Base-by-base conservation (phyloP, 37 sponge, comb jelly and placozoan species). In the Beroe forskalii region DNA sequence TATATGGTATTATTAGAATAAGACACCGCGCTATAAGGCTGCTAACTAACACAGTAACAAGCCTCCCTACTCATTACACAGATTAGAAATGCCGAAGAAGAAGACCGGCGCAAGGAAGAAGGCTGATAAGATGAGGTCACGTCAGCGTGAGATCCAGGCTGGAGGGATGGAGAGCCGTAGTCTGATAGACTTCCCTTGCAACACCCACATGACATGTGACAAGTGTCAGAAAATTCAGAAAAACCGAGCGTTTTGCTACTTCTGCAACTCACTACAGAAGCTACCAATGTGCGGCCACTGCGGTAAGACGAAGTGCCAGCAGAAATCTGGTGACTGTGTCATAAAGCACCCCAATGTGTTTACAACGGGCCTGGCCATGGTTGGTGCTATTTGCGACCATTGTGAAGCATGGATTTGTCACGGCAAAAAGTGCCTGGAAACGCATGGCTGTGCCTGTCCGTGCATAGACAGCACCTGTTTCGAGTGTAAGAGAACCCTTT, bases 321-420 rank as follows among this genome's bases (percentile, higher is more conserved):
- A 93, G 24, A 98, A 96, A 60, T 36, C 93, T 33, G 99, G 99
- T 23, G 99, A 99, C 90, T 99, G 99, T 91, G 92, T 95, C 1
- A 93, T 99, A 39, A 99, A 94, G 89, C 99, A 99, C 69, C 92
- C 93, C 0, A 91, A 91, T 4, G n/a, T 40, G 0, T 94, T 92
- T 89, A 93, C 94, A 17, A 95, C 95, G 44, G 99, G 99, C 44
- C 42, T 99, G 80, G 90, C 67, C 0, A 90, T 99, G 90, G 99
- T 95, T 91, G 99, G 99, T 80, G 99, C 99, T 64, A 94, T 99
- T 3, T 99, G 99, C 94, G 99, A 99, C 67, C 94, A 95, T 92
- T 99, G 99, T 90, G 99, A 99, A 72, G 96, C 95, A 3, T 99
- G 94, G 93, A 92, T 99, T n/a, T 99, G 99, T 92, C 99, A 99